These are phyloP conservation scores for Pao palembangensis DNA, from an alignment of 2,113 vertebrate species.

Conservation along the genomic window DNA sequence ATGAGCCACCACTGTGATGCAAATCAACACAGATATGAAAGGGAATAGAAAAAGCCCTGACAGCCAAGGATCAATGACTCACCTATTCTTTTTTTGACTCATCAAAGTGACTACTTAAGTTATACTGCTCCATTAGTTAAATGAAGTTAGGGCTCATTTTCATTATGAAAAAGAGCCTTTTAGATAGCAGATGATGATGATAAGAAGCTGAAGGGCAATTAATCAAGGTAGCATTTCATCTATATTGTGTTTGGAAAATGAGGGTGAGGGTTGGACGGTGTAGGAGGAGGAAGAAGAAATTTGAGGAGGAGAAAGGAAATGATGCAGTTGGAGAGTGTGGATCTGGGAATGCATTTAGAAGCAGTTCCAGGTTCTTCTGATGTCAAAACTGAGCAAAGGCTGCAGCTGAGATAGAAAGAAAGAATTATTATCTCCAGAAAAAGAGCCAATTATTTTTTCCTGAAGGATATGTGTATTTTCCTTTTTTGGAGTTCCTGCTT, in stretches of 20 bases:
- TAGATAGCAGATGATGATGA: conserved; percentile 49
- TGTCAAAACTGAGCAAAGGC: conserved; percentile 22
- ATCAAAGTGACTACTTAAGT: conserved; percentile 64
- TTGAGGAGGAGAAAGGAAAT: conserved; percentile 29
- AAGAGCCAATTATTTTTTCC: background rate
- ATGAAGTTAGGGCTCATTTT: conserved; percentile 46
- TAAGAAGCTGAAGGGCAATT: conserved; percentile 58
- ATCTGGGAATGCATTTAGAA: conserved; percentile 37
- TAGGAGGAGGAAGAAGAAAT: conserved; percentile 30
- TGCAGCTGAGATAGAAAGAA: conserved; percentile 20
- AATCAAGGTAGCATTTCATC: conserved; percentile 60
- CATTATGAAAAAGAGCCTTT: conserved; percentile 40
- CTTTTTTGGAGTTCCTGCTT: no score
- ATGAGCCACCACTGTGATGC: conserved; percentile 36
- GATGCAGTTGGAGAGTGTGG: conserved; percentile 43
- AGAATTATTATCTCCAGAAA: conserved; percentile 5
- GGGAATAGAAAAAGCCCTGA: conserved; percentile 40
- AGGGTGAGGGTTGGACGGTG: conserved; percentile 44
- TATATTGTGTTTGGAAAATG: conserved; percentile 58
- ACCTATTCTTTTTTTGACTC: conserved; percentile 57
- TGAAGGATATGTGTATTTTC: background rate
- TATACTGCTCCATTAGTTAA: conserved; percentile 50
- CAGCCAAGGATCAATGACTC: conserved; percentile 52
- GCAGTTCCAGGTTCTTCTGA: conserved; percentile 10
- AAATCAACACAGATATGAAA: conserved; percentile 46